Conservation (phyloP, 2,797 vertebrate species). For the Rhyacichthys aspro region DNA sequence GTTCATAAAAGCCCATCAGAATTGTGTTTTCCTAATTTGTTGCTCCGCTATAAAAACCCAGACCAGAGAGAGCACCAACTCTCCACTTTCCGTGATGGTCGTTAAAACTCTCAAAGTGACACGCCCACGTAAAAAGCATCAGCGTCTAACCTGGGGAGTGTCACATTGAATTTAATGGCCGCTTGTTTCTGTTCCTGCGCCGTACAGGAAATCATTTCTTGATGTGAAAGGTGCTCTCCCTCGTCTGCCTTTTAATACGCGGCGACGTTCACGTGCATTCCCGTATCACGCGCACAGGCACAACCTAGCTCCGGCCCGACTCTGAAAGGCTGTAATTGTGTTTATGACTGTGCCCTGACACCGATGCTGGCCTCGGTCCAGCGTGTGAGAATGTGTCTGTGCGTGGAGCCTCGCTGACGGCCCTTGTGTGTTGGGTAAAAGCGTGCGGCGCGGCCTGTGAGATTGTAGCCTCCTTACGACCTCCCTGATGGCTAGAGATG, state of each 20-base stretch:
- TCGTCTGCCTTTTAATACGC: slow-evolving; percentile 58
- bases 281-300: slow-evolving; percentile 14
- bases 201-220: slow-evolving; percentile 65
- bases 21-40: slow-evolving; percentile 27
- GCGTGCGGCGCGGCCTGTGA: slow-evolving; percentile 25
- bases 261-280: slow-evolving; percentile 48
- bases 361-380: slow-evolving; percentile 58
- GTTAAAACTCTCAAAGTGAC: slow-evolving; percentile 81
- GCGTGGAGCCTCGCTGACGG: slow-evolving; percentile 50
- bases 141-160: slow-evolving; percentile 67
- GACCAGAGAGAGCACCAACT: slow-evolving; percentile 36
- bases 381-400: slow-evolving; percentile 32
- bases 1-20: slow-evolving; percentile 55
- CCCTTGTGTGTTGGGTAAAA: slow-evolving; percentile 31
- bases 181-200: slow-evolving; percentile 53
- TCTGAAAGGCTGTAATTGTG: slow-evolving; percentile 68
- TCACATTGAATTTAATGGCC: slow-evolving; percentile 82
- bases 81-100: slow-evolving; percentile 56
- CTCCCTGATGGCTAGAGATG: slow-evolving; percentile 72
- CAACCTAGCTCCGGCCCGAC: slow-evolving; percentile 30
- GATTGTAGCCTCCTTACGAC: slow-evolving; percentile 65
- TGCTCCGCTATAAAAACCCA: slow-evolving; percentile 54
- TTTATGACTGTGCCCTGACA: slow-evolving; percentile 68
- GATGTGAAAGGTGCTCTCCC: slow-evolving; percentile 69
- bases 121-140: slow-evolving; percentile 69